Base-by-base conservation (phyloP, 53 echinoderm and acorn worm species). In the Echinometra lucunter region DNA sequence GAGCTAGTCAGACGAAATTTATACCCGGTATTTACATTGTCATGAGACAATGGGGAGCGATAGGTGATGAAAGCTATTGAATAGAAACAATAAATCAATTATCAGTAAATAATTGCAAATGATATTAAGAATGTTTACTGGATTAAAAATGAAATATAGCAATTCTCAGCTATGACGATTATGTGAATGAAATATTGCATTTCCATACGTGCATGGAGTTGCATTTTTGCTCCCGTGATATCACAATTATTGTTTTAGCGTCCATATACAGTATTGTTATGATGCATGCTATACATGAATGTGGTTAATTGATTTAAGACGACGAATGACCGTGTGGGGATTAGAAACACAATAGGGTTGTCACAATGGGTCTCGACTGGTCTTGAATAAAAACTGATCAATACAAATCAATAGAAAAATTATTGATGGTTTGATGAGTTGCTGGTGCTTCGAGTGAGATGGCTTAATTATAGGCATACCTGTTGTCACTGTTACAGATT, bases 361-460 rank as follows among this genome's bases (percentile, higher is more conserved):
- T 35, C 74, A 81, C 81, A 19, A 44, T 81, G 81, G 44, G 23
- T 21, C 21, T 40, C 0, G 44, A 81, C 18, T 42, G 81, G 44
- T 81, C 42, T 21, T 6, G 44, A 44, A 23, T 40, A 42, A 44
- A 25, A 40, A 44, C 8, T 27, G 44, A 81, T 81, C 81, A 12
- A 81, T 81, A 42, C 40, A 25, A 72, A 81, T 81, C 81, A 25
- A 81, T 81, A 44, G 44, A 40, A 44, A 9, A 81, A 81, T 81
- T n/a, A n/a, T n/a, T 81, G 40, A 81, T 44, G 5, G 19, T 81
- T 81, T 81, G 6, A 44, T 81, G 81, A 42, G 81, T 42, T 81
- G 81, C 81, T 81, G 44, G 57, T 88, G 88, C n/a, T 57, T 56
- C 56, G 1, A 10, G 25, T 88, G 53, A 23, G 88, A n/a, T 3